Evolutionary conservation across 2,888 invertebrate genomes (phyloP).

Genomic region (Drosophila mercatorum): DNA sequence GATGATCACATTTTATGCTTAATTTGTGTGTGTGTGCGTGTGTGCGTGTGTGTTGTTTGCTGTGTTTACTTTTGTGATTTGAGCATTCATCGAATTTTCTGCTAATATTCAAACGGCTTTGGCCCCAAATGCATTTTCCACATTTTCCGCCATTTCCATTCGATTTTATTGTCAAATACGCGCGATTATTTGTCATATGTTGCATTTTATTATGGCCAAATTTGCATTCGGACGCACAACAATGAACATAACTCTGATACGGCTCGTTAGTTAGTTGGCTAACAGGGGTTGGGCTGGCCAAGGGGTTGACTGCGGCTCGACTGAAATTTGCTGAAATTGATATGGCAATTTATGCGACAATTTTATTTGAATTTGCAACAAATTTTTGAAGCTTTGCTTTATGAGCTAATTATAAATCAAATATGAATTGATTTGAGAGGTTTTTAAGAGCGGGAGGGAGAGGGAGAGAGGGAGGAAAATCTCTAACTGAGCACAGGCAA

Average conservation of each 20-base stretch:
- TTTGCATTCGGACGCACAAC: conserved; percentile 60
- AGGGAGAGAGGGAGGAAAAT: background rate
- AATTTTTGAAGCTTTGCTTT: conserved; percentile 17
- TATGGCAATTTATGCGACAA: conserved; percentile 65
- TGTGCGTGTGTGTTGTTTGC: conserved; percentile 29
- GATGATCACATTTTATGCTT: conserved; percentile 84
- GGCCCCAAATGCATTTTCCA: conserved; percentile 30
- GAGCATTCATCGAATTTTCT: conserved; percentile 47
- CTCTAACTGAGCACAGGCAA: background rate
- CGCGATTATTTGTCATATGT: conserved; percentile 78
- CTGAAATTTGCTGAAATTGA: conserved; percentile 51
- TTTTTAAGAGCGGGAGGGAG: background rate
- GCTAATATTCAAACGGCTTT: conserved; percentile 50
- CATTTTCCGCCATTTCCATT: conserved; percentile 49
- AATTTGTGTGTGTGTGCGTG: conserved; percentile 44
- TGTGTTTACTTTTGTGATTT: conserved; percentile 73
- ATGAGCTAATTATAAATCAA: conserved; percentile 23
- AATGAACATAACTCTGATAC: conserved; percentile 18
- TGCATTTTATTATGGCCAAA: conserved; percentile 78
- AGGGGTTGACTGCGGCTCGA: conserved; percentile 14
- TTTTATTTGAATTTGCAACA: conserved; percentile 61
- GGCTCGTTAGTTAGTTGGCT: conserved; percentile 66
- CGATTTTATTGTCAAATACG: conserved; percentile 76
- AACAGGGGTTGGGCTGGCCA: conserved; percentile 13
- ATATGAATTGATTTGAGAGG: conserved; percentile 8